A percentile compares a stretch with the other conserved stretches of the same genome.
Evolutionary conservation across 35 echinoderm and acorn worm genomes (phyloP).

Genomic region (Patiria miniata): DNA sequence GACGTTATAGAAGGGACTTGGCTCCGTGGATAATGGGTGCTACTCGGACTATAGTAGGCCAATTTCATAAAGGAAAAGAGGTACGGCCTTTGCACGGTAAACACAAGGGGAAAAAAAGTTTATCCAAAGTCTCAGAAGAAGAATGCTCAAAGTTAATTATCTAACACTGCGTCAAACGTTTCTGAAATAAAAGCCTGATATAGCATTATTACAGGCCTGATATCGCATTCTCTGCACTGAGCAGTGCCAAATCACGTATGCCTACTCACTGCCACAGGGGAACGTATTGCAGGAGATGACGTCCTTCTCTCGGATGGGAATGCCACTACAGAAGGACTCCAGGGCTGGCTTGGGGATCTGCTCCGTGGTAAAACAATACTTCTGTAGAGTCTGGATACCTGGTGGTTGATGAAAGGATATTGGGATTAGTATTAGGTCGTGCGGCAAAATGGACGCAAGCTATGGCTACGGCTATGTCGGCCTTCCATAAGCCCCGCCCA

Average conservation of each 20-base stretch:
- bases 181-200: too few species aligned
- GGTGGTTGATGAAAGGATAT: not conserved
- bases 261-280: constrained; percentile 1
- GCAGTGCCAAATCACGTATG: not conserved
- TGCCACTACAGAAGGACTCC: not conserved
- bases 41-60: too few species aligned
- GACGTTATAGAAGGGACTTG: too few species aligned
- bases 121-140: too few species aligned
- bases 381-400: not conserved
- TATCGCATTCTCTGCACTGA: too few species aligned
- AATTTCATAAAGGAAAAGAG: too few species aligned
- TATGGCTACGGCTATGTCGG: not conserved
- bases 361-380: not conserved
- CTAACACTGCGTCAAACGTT: too few species aligned
- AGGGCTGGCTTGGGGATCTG: not conserved
- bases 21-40: too few species aligned
- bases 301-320: not conserved
- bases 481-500: not conserved
- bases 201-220: too few species aligned
- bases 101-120: too few species aligned
- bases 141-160: too few species aligned
- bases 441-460: not conserved
- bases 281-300: not conserved
- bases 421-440: not conserved
- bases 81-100: too few species aligned